Percentiles rank a stretch among this genome's conserved stretches.
phyloP scores from a whole-genome alignment of 2,888 invertebrate genomes.

The Tiliacea citrago region DNA sequence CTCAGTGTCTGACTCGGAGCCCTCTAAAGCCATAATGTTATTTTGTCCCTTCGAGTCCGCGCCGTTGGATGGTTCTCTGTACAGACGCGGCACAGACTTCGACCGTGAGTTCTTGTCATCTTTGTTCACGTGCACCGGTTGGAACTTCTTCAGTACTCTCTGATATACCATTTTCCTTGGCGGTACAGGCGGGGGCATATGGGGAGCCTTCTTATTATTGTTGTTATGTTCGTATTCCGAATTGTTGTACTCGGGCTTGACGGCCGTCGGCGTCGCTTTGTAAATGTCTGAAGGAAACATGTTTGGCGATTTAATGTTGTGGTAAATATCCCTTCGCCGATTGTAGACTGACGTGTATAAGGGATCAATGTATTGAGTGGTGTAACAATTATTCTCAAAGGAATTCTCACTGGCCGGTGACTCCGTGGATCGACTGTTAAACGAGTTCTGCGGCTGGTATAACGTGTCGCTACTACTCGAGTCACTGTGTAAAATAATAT shows the following conservation, averaged over 20 bases:
- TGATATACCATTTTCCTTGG: slow-evolving; percentile 90
- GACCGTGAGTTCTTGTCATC: slow-evolving; percentile 89
- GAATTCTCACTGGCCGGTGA: slow-evolving; percentile 88
- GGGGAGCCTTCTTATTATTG: slow-evolving; percentile 85
- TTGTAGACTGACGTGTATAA: slow-evolving; percentile 87
- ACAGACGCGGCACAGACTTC: slow-evolving; percentile 87
- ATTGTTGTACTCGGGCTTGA: slow-evolving; percentile 83
- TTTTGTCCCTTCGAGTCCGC: slow-evolving; percentile 79
- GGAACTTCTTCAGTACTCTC: slow-evolving; percentile 91
- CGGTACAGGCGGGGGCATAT: slow-evolving; percentile 91
- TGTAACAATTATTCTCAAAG: slow-evolving; percentile 85
- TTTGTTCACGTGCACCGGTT: slow-evolving; percentile 92
- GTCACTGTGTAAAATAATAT: slow-evolving; percentile 87
- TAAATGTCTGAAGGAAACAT: slow-evolving; percentile 87
- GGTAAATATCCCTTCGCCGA: slow-evolving; percentile 84
- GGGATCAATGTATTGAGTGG: slow-evolving; percentile 87
- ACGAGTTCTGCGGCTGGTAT: slow-evolving; percentile 86
- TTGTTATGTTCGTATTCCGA: slow-evolving; percentile 81
- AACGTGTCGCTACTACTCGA: slow-evolving; percentile 88
- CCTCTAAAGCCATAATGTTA: slow-evolving; percentile 84
- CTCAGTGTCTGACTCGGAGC: slow-evolving; percentile 88
- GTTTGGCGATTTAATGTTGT: slow-evolving; percentile 83
- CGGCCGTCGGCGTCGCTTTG: slow-evolving; percentile 88
- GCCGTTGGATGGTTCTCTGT: slow-evolving; percentile 84
- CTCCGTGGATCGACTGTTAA: slow-evolving; percentile 85